These are phyloP conservation scores for Tonatia bakeri DNA, from an alignment of 2,113 vertebrate genomes.

Conservation along the genomic window DNA sequence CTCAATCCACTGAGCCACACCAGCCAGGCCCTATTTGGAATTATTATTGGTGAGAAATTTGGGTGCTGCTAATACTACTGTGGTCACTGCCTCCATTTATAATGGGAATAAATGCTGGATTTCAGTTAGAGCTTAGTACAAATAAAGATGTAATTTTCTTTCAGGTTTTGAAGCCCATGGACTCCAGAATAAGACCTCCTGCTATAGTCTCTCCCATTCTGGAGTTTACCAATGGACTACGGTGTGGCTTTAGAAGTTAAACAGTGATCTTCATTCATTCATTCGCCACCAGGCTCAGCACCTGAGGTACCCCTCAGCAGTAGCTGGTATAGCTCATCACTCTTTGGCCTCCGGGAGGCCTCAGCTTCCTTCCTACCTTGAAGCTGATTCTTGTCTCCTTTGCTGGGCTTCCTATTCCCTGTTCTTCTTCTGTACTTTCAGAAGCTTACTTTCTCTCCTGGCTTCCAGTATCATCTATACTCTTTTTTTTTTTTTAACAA, in stretches of 20 bases:
- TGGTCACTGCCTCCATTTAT: background rate
- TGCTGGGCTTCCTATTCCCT: background rate
- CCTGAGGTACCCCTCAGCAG: background rate
- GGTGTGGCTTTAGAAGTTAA: background rate
- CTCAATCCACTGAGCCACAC: no score
- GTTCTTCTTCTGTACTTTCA: background rate
- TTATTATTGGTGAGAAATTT: background rate
- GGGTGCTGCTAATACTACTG: background rate
- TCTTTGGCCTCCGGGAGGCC: background rate
- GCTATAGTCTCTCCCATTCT: background rate
- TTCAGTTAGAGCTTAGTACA: background rate
- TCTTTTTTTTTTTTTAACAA: background rate
- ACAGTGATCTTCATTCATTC: background rate
- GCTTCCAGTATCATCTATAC: background rate
- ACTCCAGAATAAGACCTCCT: background rate
- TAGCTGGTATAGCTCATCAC: background rate
- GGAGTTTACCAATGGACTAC: background rate
- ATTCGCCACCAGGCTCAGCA: background rate
- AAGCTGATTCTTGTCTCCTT: background rate
- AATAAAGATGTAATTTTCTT: background rate
- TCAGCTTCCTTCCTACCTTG: background rate
- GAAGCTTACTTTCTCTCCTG: background rate
- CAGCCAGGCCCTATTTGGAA: no score
- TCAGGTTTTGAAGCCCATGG: background rate
- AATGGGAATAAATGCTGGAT: background rate